Evolutionary conservation across 2,113 vertebrate species (phyloP), one percentile per base, ranked within the genome.

Genomic region (Cyprinodon brontotheroides): DNA sequence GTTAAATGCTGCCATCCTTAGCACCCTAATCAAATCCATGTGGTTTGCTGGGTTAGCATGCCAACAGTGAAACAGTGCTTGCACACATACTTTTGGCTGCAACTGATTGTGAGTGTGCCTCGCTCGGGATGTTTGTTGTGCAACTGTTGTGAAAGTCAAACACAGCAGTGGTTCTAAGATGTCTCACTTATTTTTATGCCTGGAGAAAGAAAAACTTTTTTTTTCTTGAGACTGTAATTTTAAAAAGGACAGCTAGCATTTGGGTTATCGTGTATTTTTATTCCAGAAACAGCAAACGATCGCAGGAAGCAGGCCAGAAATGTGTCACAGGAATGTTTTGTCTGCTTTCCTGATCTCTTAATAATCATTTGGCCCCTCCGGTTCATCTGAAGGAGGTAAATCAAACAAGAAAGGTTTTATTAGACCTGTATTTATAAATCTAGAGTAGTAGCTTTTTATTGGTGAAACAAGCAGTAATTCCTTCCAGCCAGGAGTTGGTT

Each of bases 11-110:
- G 71, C 79, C 81, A 81, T 85, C 77, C 74, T 79, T 66, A 61
- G 53, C 14, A 10, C 61, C 53, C 73, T 93, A 92, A 93, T 91
- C 78, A 86, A 81, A 86, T 77, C 78, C 92, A 92, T 81, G 87
- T 92, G 92, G 70, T 74, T 68, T 65, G 61, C 74, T 64, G 38
- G 74, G 69, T 77, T 66, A 65, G 81, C 43, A 29, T 78, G 85
- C 84, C 90, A 89, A 66, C 29, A 80, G 72, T 15, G 74, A 69
- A 66, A 5, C 48, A 69, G 59, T 11, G 65, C 64, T 29, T 48
- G 61, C 63, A 61, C 74, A 72, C 41, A 82, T 67, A 29, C 10
- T 60, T 74, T 62, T 72, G 40, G 68, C 82, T 71, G 74, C 22
- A 59, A 78, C 65, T 10, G 50, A 57, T 20, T 4, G 17, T 53